Base-by-base conservation (phyloP, 1,140 invertebrate species). In the Berghia stephanieae region DNA sequence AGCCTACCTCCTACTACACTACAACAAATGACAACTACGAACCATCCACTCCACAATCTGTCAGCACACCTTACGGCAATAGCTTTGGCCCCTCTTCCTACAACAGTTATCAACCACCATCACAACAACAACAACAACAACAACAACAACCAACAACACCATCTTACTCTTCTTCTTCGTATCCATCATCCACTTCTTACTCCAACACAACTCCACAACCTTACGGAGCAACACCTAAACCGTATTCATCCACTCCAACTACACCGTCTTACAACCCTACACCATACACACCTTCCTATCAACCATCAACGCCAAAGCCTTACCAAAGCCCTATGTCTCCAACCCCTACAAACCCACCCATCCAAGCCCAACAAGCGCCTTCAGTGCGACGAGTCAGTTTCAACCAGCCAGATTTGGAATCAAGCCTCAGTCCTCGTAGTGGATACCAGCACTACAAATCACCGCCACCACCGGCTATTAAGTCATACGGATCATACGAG, bases 321-420 rank as follows among this genome's bases (percentile, higher is more conserved):
- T 71, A 55, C 49, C 67, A 78, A 46, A 78, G 69, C 38, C 67
- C 75, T 13, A 38, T 57, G 75, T 68, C 75, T 27, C 66, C 75
- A 27, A 66, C 66, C 27, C 77, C 70, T 49, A 18, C 55, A 63
- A 76, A 75, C 52, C 71, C 68, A 68, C 60, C 38, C 6, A 67
- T 76, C 63, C 74, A 75, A n/a, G 36, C 78, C 38, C 68, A 46
- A 60, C 36, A 40, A 27, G 44, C 75, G 44, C 70, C 66, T 52
- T 44, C 46, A 31, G 24, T n/a, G 4, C 10, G 68, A 34, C 10
- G 55, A 16, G 55, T 75, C 55, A 75, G 72, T 40, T 75, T 75
- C 42, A 49, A 68, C 44, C 57, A 75, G 57, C 8, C 27, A 24
- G 52, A n/a, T n/a, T n/a, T n/a, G n/a, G n/a, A n/a, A n/a, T n/a